phyloP scores from a whole-genome alignment of 2,797 vertebrate genomes.

The Bothrops alternatus region DNA sequence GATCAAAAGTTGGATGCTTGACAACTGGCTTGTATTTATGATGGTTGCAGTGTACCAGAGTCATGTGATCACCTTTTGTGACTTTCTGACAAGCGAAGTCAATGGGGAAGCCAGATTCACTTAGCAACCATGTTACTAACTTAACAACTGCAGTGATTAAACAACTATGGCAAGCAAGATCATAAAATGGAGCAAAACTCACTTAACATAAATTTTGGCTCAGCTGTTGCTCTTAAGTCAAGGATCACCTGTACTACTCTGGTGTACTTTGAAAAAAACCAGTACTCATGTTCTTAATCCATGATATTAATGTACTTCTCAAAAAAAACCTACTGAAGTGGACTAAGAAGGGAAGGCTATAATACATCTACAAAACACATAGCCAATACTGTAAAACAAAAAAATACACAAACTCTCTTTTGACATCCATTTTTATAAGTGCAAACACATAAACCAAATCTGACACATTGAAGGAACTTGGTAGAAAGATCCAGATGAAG shows the following conservation, averaged over 20 bases:
- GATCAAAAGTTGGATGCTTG: neutral
- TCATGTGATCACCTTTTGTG: neutral
- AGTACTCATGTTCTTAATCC: conserved; percentile 35
- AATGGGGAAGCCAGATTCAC: neutral
- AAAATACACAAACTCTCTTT: neutral
- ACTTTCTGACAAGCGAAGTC: neutral
- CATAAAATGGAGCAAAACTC: neutral
- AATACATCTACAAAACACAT: neutral
- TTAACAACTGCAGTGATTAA: neutral
- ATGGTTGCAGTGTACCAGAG: neutral
- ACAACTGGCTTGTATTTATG: neutral
- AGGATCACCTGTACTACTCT: neutral
- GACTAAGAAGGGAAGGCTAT: neutral
- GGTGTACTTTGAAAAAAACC: neutral
- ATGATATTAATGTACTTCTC: conserved; percentile 56
- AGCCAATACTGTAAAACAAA: neutral
- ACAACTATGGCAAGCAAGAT: neutral
- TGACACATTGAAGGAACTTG: neutral
- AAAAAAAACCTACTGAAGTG: neutral
- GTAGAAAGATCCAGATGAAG: neutral
- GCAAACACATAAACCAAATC: neutral
- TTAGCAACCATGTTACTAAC: neutral
- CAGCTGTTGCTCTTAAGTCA: neutral
- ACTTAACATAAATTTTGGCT: neutral
- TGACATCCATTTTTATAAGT: neutral